A percentile compares a stretch with the other conserved stretches of the same genome.
These are phyloP conservation scores for Rotaria sp. DNA, from an alignment of 2,888 invertebrate genomes.

Conservation along the genomic window DNA sequence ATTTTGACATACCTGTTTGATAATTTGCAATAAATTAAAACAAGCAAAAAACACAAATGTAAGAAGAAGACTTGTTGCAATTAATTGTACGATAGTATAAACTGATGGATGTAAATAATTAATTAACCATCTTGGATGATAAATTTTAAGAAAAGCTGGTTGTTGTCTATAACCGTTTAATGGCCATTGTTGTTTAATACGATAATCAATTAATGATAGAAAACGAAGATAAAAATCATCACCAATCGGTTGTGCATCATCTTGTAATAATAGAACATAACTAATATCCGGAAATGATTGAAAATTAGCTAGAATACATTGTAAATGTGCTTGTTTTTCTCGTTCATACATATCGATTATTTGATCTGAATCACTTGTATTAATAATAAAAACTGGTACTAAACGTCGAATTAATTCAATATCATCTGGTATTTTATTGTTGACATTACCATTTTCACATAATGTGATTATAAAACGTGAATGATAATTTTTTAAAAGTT, in stretches of 20 bases:
- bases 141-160: constrained; percentile 22
- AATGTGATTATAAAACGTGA: background rate
- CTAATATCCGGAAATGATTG: background rate
- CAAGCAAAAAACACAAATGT: background rate
- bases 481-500: background rate
- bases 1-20: background rate
- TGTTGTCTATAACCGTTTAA: background rate
- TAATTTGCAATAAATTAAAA: background rate
- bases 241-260: background rate
- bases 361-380: background rate
- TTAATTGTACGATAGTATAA: background rate
- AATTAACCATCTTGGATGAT: constrained; percentile 29
- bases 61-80: background rate
- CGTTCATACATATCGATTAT: background rate
- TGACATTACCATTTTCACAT: constrained; percentile 16
- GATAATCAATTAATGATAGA: background rate
- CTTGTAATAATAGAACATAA: constrained; percentile 4
- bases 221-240: background rate
- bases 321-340: constrained; percentile 21
- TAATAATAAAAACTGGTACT: background rate
- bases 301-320: constrained; percentile 12
- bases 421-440: background rate
- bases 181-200: constrained; percentile 16
- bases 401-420: background rate
- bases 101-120: background rate